phyloP scores from a whole-genome alignment of 2,797 vertebrate species.

The Hypotaenidia okinawae region DNA sequence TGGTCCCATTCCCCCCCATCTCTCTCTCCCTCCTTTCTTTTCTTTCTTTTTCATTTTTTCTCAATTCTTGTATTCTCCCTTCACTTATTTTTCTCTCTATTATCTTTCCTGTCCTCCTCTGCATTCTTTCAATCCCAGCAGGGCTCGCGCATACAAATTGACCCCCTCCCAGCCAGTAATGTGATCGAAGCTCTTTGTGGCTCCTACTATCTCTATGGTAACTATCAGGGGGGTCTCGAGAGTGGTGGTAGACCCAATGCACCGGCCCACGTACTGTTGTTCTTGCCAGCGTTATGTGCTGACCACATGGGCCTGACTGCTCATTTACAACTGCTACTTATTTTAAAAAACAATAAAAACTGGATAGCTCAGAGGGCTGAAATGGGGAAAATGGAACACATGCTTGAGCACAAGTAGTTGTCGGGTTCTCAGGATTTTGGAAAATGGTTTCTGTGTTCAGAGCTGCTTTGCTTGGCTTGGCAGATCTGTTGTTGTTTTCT shows the following conservation, averaged over 20 bases:
- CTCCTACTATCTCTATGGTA: slow-evolving; percentile 75
- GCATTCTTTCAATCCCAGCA: slow-evolving; percentile 77
- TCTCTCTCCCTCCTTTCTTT: not conserved
- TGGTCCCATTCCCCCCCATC: not conserved
- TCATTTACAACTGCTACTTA: slow-evolving; percentile 14
- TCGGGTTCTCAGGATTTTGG: not conserved
- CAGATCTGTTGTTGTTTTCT: not conserved
- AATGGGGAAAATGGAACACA: rapidly evolving
- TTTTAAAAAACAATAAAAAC: not conserved
- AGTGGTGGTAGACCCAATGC: slow-evolving; percentile 46
- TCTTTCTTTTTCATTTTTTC: not conserved
- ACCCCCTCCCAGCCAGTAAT: slow-evolving; percentile 73
- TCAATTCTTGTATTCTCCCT: slow-evolving; percentile 49
- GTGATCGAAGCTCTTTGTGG: slow-evolving; percentile 76
- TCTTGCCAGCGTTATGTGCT: not conserved
- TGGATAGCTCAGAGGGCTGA: not conserved
- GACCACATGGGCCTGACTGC: slow-evolving; percentile 23
- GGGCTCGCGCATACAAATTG: slow-evolving; percentile 76
- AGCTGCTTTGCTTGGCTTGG: not conserved
- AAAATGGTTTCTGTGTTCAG: not conserved
- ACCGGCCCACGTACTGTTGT: slow-evolving; percentile 37
- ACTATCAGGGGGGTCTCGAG: slow-evolving; percentile 70
- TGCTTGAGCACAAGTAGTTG: not conserved
- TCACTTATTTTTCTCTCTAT: slow-evolving; percentile 63
- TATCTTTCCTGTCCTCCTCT: slow-evolving; percentile 72